Conservation (phyloP, 2,888 invertebrate genomes). For the Dorcus hopei region DNA sequence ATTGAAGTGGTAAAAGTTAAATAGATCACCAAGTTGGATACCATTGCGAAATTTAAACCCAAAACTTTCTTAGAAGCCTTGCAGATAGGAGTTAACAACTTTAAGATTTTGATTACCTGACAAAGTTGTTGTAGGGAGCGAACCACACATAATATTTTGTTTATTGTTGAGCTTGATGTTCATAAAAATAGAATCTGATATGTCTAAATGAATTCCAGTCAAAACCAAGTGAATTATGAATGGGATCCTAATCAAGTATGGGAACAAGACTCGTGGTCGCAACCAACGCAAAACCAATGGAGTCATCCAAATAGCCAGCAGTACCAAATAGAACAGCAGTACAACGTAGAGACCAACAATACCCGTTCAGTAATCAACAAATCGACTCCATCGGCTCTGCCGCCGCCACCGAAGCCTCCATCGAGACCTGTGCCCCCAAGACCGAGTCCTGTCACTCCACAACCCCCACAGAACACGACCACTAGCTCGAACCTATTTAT, state of each 20-base stretch:
- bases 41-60: too few relatives aligned
- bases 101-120: not conserved
- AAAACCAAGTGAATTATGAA: slow-evolving; percentile 26
- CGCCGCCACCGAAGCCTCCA: slow-evolving; percentile 25
- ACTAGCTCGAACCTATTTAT: slow-evolving; percentile 52
- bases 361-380: slow-evolving; percentile 45
- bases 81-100: too few relatives aligned
- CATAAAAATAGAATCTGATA: too few relatives aligned
- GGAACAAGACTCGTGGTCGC: slow-evolving; percentile 47
- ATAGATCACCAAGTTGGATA: too few relatives aligned
- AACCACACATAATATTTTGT: too few relatives aligned
- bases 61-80: too few relatives aligned
- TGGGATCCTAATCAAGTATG: slow-evolving; percentile 45
- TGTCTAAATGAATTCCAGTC: slow-evolving; percentile 3
- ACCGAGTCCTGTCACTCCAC: slow-evolving; percentile 35
- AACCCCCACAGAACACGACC: slow-evolving; percentile 34
- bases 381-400: slow-evolving; percentile 25
- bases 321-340: slow-evolving; percentile 48
- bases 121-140: too few relatives aligned
- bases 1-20: too few relatives aligned
- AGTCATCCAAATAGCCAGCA: slow-evolving; percentile 30
- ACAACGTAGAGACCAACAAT: slow-evolving; percentile 45
- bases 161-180: not conserved
- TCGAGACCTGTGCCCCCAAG: slow-evolving; percentile 25
- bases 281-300: slow-evolving; percentile 29